Evolutionary conservation across 2,888 invertebrate species (phyloP), one percentile per base, ranked within the genome.

Genomic region (Hipparchia sbordonii): DNA sequence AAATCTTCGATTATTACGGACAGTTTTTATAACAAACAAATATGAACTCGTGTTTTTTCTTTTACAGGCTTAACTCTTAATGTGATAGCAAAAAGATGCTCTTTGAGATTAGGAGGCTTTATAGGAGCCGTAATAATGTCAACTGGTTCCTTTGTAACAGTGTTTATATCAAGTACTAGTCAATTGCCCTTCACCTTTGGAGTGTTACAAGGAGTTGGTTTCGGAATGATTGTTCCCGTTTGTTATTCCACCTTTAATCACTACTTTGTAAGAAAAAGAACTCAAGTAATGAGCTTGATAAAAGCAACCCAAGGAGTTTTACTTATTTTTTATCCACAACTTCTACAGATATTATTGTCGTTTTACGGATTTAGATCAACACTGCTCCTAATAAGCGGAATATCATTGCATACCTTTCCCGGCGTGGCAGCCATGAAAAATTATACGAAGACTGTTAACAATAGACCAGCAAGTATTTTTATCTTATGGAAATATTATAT

Each of bases 311-410:
- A 96, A 82, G 95, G 95, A 4, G 81, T 95, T 0, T 87, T 94
- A 12, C 85, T 94, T 8, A 96, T 96, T 82, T 89, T 93, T 76
- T 95, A 95, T 84, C 96, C 96, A 0, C 92, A 94, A 65, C 77
- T 95, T 0, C 84, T 95, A 8, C 95, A 94, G 77, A 81, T 86
- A 39, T 87, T 95, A 61, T 89, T 95, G 85, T 84, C 83, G 0
- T 71, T 79, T 0, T 96, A 95, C 71, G 96, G 96, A 69, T 96
- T 95, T 81, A 89, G 95, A 86, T 96, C 96, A 48, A 95, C 96
- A 0, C 87, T 95, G 33, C 86, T 95, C 0, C 86, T 96, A 56
- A 84, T 95, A 71, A 94, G 95, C 23, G 96, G 94, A 56, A 85
- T 96, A 77, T 94, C 95, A 52, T 83, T 96, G 46, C 93, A 96